Evolutionary conservation across 2,797 vertebrate species (phyloP).

Genomic region (Amazona finschi): DNA sequence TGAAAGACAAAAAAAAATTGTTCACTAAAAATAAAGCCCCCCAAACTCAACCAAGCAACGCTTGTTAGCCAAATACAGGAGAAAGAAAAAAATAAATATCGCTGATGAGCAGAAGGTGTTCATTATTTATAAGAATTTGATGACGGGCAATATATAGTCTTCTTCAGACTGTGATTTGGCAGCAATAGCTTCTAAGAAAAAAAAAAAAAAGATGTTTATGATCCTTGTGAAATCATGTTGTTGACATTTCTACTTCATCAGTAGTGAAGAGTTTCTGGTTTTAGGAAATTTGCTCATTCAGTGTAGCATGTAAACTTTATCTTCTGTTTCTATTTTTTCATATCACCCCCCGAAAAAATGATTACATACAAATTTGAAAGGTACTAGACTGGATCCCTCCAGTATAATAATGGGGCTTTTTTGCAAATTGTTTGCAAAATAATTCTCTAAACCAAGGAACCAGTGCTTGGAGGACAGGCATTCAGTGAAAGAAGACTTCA

Average conservation of each 20-base stretch:
- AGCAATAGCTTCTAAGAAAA: neutral
- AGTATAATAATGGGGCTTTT: neutral
- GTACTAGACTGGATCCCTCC: neutral
- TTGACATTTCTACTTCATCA: neutral
- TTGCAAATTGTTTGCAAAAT: neutral
- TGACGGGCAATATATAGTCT: neutral
- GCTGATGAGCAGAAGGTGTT: neutral
- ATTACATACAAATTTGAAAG: neutral
- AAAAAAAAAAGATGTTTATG: neutral
- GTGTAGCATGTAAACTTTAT: neutral
- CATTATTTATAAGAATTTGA: neutral
- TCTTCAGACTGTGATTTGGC: constrained; percentile 6
- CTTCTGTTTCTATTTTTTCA: neutral
- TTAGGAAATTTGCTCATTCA: neutral
- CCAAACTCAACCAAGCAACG: neutral
- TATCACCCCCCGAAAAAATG: neutral
- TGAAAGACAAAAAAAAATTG: neutral
- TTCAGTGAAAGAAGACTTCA: constrained; percentile 7
- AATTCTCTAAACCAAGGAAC: neutral
- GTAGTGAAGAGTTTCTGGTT: neutral
- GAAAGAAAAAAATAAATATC: neutral
- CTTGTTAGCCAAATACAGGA: neutral
- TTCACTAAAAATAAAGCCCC: neutral
- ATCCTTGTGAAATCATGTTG: neutral
- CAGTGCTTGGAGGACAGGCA: neutral